Evolutionary conservation across 2,113 vertebrate species (phyloP).

Genomic region (Rhinogobius similis): DNA sequence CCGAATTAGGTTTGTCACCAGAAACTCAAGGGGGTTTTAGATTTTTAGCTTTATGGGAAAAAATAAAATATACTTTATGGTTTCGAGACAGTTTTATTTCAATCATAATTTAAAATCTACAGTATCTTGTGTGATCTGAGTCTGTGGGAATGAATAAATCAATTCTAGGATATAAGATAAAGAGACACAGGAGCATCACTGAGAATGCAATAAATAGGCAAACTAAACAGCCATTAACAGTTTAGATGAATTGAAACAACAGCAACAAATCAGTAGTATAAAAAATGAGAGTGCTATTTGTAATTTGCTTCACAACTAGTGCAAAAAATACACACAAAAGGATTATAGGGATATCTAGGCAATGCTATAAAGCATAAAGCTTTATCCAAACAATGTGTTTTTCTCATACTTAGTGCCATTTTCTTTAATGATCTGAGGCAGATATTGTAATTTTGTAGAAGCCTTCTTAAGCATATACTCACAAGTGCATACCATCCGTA

Average conservation of each 20-base stretch:
- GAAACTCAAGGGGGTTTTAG: slow-evolving; percentile 13
- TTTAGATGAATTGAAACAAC: not conserved
- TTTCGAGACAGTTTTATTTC: slow-evolving; percentile 10
- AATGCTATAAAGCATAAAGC: not conserved
- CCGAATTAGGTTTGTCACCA: slow-evolving; percentile 11
- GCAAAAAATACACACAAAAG: not conserved
- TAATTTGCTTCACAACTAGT: not conserved
- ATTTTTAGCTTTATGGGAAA: slow-evolving; percentile 10
- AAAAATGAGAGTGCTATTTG: not conserved
- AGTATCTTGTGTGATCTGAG: slow-evolving; percentile 2
- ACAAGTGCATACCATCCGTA: no score
- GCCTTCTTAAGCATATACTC: no score
- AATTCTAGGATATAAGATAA: slow-evolving; percentile 7
- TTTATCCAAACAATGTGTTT: not conserved
- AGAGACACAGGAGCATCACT: slow-evolving; percentile 1
- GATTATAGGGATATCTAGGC: no score
- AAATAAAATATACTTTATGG: slow-evolving; percentile 12
- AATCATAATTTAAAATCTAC: slow-evolving; percentile 10
- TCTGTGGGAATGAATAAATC: slow-evolving; percentile 13
- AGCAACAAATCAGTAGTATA: not conserved
- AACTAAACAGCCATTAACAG: not conserved
- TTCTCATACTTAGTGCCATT: no score
- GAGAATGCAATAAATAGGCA: slow-evolving; percentile 6
- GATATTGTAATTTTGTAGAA: no score
- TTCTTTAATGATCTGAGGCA: no score